Percentiles rank a stretch among this genome's conserved stretches.
Evolutionary conservation across 1,140 invertebrate species (phyloP).

Genomic region (Heliconius hewitsoni): DNA sequence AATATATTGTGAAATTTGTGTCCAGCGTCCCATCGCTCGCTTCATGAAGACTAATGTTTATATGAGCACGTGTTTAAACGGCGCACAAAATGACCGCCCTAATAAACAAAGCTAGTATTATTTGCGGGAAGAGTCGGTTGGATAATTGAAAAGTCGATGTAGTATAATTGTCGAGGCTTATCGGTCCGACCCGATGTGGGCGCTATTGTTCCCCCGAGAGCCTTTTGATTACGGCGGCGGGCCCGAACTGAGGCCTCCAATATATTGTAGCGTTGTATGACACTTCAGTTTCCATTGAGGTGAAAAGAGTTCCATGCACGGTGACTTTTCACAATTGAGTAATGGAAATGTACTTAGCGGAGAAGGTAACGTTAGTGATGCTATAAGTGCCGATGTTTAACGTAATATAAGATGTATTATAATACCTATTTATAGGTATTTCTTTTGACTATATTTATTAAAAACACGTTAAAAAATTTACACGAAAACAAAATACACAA

Average conservation of each 20-base stretch:
- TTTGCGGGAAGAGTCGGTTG: constrained; percentile 69
- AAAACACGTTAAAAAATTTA: too few species aligned
- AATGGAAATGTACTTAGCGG: constrained; percentile 25
- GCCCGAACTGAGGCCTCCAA: constrained; percentile 61
- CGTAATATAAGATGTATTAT: not conserved
- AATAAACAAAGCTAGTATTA: constrained; percentile 78
- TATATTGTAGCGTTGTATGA: constrained; percentile 77
- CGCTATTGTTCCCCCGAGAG: constrained; percentile 77
- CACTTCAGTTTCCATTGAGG: constrained; percentile 70
- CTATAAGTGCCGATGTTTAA: not conserved
- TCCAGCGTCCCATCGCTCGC: constrained; percentile 11
- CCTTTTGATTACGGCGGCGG: constrained; percentile 75
- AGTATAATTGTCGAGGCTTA: constrained; percentile 80
- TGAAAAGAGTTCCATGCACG: constrained; percentile 60
- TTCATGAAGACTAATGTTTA: constrained; percentile 33
- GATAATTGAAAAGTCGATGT: constrained; percentile 81
- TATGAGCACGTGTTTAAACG: constrained; percentile 57
- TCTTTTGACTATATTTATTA: too few species aligned
- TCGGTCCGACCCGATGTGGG: constrained; percentile 76
- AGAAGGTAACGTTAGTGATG: not conserved
- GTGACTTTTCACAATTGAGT: constrained; percentile 35
- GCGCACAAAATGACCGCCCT: constrained; percentile 73
- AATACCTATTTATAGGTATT: too few species aligned
- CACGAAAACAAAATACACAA: too few species aligned
- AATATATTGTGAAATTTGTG: constrained; percentile 30